Conservation (phyloP, 2,888 invertebrate species). For the Corbicula japonica region DNA sequence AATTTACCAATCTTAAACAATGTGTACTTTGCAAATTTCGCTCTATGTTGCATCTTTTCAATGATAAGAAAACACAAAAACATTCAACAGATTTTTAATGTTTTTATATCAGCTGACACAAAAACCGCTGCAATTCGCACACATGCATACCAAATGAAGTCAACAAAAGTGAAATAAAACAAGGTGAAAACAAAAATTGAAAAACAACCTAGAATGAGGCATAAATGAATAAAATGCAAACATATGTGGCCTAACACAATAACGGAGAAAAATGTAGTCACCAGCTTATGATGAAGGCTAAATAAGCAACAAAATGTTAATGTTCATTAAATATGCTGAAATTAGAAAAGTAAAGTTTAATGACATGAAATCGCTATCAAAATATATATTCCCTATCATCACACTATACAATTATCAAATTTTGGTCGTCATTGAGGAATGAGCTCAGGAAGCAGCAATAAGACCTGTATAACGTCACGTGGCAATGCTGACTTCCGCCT, state of each 20-base stretch:
- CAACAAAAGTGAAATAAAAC: constrained; percentile 12
- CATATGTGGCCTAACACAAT: background rate
- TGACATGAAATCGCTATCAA: too few species aligned
- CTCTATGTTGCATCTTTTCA: too few species aligned
- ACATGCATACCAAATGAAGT: constrained; percentile 28
- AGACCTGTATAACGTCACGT: too few species aligned
- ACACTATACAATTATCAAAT: too few species aligned
- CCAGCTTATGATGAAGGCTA: background rate
- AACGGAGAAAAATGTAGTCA: too few species aligned
- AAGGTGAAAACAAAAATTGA: constrained; percentile 2
- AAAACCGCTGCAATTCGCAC: constrained; percentile 34
- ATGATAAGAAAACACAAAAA: too few species aligned
- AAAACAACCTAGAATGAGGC: constrained; percentile 50
- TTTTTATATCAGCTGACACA: constrained; percentile 50
- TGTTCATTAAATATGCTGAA: background rate
- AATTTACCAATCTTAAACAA: too few species aligned
- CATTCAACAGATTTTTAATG: constrained; percentile 28
- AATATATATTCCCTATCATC: too few species aligned
- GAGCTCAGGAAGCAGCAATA: too few species aligned
- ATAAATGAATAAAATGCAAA: background rate
- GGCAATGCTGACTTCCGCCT: too few species aligned
- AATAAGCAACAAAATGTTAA: background rate
- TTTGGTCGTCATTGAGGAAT: too few species aligned
- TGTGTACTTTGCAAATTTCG: too few species aligned
- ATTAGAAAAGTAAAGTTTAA: background rate